Percentiles rank a stretch among this genome's conserved stretches.
Evolutionary conservation across 2,888 invertebrate species (phyloP).

Genomic region (Thyatira batis): DNA sequence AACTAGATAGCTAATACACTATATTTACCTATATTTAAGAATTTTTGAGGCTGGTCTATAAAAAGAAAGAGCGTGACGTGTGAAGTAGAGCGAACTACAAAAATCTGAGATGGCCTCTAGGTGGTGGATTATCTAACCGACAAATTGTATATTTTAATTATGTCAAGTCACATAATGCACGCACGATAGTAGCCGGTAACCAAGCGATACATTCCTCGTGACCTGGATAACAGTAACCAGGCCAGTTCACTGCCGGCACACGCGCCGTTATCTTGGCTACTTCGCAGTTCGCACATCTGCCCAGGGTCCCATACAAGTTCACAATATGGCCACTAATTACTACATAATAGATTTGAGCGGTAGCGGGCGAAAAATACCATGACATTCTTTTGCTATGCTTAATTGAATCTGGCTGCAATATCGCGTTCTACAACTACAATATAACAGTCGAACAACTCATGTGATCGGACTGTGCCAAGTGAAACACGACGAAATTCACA

Average conservation of each 20-base stretch:
- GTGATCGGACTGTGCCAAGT: constrained; percentile 10
- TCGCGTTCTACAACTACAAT: not conserved
- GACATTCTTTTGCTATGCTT: not conserved
- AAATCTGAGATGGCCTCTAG: not conserved
- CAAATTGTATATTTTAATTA: constrained; percentile 44
- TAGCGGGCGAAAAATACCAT: not conserved
- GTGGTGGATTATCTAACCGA: constrained; percentile 19
- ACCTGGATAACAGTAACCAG: constrained; percentile 55
- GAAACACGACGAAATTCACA: constrained; percentile 24
- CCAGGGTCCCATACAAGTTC: not conserved
- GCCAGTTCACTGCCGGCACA: constrained; percentile 35
- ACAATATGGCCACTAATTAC: not conserved
- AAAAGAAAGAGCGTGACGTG: too few species aligned
- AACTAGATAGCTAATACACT: too few species aligned
- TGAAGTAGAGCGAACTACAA: not conserved
- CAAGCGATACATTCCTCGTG: constrained; percentile 45
- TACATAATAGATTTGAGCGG: not conserved
- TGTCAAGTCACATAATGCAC: constrained; percentile 50
- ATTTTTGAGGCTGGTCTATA: too few species aligned
- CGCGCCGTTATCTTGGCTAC: constrained; percentile 46
- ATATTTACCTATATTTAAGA: too few species aligned
- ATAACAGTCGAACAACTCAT: constrained; percentile 4
- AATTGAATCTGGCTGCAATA: not conserved
- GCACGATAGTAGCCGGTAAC: constrained; percentile 31
- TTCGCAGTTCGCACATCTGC: constrained; percentile 27